Conservation (phyloP, 2,888 invertebrate species). For the Heliconius ethilla region DNA sequence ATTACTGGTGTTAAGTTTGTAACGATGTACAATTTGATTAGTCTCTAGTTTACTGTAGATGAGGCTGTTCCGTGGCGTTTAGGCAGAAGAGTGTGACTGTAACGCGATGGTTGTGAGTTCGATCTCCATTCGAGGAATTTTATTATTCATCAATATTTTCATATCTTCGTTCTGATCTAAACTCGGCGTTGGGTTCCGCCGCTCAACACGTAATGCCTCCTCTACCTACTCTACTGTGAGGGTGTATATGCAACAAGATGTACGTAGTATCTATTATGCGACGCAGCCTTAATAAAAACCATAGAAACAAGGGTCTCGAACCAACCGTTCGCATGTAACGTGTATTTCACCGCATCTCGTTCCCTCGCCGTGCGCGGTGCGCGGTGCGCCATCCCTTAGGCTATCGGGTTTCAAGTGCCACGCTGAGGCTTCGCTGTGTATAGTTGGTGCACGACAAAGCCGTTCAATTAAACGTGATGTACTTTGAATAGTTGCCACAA, state of each 20-base stretch:
- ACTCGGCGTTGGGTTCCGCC: too few relatives aligned
- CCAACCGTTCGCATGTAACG: constrained; percentile 43
- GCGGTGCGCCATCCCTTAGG: constrained; percentile 42
- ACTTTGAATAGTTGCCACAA: constrained; percentile 42
- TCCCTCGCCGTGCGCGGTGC: constrained; percentile 35
- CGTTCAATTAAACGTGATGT: constrained; percentile 44
- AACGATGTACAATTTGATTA: neutral
- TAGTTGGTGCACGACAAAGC: constrained; percentile 42
- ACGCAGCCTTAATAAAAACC: constrained; percentile 27
- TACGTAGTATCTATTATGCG: neutral
- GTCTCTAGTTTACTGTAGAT: neutral
- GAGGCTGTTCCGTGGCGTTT: too few relatives aligned
- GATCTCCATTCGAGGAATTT: too few relatives aligned
- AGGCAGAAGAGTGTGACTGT: too few relatives aligned
- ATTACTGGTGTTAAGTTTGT: neutral
- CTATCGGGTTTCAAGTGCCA: constrained; percentile 47
- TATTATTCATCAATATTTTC: too few relatives aligned
- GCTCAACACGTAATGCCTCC: too few relatives aligned
- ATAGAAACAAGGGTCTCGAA: constrained; percentile 33
- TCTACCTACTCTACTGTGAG: too few relatives aligned
- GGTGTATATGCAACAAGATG: neutral
- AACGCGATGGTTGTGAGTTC: too few relatives aligned
- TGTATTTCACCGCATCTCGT: constrained; percentile 46
- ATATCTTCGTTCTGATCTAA: too few relatives aligned
- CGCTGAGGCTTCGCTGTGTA: constrained; percentile 48